Evolutionary conservation across 2,797 vertebrate genomes (phyloP), one percentile per base, ranked within the genome.

Genomic region (Manis crassicaudata): DNA sequence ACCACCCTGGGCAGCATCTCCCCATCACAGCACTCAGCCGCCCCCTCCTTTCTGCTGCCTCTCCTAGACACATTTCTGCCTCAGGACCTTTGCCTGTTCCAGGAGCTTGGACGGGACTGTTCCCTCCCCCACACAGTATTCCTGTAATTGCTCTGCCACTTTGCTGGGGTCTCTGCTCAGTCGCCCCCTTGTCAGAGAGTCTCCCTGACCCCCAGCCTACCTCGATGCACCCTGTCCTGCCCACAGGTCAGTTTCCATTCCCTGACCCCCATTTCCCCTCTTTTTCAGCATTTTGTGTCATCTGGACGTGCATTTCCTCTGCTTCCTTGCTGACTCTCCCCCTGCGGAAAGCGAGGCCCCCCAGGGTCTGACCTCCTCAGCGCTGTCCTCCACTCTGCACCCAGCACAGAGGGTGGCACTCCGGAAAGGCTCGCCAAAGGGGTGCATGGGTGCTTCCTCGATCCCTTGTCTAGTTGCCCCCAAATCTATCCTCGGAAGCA

Each of bases 311-410:
- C 10, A 52, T 52, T 76, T 32, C 73, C 5, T 18, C 32, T 7
- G 67, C 37, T 40, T 20, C 20, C 32, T 40, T 68, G 7, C 52
- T 32, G 23, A 14, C n/a, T 18, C 16, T 21, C 65, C 17, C 3
- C 6, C 35, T 7, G 3, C 43, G 32, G 50, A 37, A 68, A 54
- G 35, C 46, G 21, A 52, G n/a, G 25, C 65, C 35, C 6, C 0
- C 7, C 37, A 56, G 50, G 17, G 50, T 29, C 65, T 1, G 29
- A 35, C 54, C 29, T 29, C 14, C 29, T 18, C 7, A 12, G 46
- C 54, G 0, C 0, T n/a, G 27, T 25, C 32, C 0, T 43, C n/a
- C n/a, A 18, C 4, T 0, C n/a, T 23, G n/a, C 7, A 4, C 52
- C 12, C 52, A 3, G 75, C 43, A 52, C 5, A 67, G 32, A 18